Evolutionary conservation across 2,113 vertebrate genomes (phyloP), one percentile per base, ranked within the genome.

Genomic region (Salvator merianae): DNA sequence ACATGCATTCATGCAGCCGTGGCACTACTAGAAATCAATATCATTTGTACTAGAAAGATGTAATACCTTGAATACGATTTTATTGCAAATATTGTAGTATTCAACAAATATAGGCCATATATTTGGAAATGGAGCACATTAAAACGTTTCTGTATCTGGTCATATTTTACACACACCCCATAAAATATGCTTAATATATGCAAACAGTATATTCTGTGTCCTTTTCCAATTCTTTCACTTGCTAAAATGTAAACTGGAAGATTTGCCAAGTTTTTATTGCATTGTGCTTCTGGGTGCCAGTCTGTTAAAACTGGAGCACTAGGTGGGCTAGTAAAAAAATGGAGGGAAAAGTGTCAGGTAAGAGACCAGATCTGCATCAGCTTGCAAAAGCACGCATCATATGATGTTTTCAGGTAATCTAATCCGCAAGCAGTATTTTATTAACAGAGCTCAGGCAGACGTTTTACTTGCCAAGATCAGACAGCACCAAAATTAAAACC

Each of bases 241-340:
- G 75, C 53, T 77, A 32, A 77, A 77, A 77, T 26, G n/a, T 62
- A 59, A 22, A 53, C 13, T 59, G 32, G 53, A 50, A 77, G 55
- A 59, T 77, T 26, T 77, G 50, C 55, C 34, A 62, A 62, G 20
- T 36, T 77, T 62, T 77, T 77, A 77, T 77, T 77, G 53, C 76
- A 63, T 26, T 77, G 55, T 13, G 32, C 53, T 53, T 77, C 32
- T 77, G 34, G 76, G 55, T 62, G 55, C 32, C 55, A 77, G 26
- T 77, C n/a, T 38, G 55, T 77, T 62, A 77, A 77, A 22, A 26
- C 22, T 36, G 32, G 50, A 77, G 55, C 55, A 24, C 50, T 34
- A 26, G 59, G 32, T 28, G 10, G 43, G 20, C 28, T 5, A 13
- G 22, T 28, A 6, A 38, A 26, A 28, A 22, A 38, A 34, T 28